Percentiles rank a stretch among this genome's conserved stretches.
Evolutionary conservation across 2,113 vertebrate genomes (phyloP).

Genomic region (Ammodramus savannarum): DNA sequence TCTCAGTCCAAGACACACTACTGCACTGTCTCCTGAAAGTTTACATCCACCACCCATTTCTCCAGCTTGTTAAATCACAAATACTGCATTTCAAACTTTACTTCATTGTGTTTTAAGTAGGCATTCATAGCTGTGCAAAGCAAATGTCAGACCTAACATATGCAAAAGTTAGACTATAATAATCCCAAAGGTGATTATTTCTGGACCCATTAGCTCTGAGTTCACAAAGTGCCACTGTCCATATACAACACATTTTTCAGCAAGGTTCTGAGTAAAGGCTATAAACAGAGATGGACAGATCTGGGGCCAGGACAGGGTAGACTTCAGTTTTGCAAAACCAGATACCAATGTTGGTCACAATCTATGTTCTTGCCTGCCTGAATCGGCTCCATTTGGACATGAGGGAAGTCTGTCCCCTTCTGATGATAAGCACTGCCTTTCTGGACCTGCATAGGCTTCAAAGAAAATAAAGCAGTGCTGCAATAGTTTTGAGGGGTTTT

Average conservation of each 20-base stretch:
- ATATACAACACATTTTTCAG: slow-evolving; percentile 36
- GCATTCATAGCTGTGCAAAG: not conserved
- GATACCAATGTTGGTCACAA: not conserved
- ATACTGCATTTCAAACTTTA: not conserved
- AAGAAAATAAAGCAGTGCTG: not conserved
- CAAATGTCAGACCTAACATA: not conserved
- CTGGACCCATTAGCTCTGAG: not conserved
- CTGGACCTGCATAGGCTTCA: not conserved
- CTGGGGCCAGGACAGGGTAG: not conserved
- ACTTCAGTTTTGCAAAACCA: slow-evolving; percentile 7
- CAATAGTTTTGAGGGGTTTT: not conserved
- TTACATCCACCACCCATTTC: not conserved
- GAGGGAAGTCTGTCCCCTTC: not conserved
- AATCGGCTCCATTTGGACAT: not conserved
- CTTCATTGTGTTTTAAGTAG: not conserved
- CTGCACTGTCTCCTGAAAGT: not conserved
- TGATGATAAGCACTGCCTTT: not conserved
- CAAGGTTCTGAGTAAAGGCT: not conserved
- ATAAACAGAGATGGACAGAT: slow-evolving; percentile 22
- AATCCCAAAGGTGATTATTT: slow-evolving; percentile 18
- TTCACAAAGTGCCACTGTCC: slow-evolving; percentile 9
- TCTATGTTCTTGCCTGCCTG: not conserved
- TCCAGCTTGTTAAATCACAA: not conserved
- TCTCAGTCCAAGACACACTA: not conserved
- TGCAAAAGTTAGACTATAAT: not conserved